Conservation (phyloP, 2,888 invertebrate species). For the Fragum fragum region DNA sequence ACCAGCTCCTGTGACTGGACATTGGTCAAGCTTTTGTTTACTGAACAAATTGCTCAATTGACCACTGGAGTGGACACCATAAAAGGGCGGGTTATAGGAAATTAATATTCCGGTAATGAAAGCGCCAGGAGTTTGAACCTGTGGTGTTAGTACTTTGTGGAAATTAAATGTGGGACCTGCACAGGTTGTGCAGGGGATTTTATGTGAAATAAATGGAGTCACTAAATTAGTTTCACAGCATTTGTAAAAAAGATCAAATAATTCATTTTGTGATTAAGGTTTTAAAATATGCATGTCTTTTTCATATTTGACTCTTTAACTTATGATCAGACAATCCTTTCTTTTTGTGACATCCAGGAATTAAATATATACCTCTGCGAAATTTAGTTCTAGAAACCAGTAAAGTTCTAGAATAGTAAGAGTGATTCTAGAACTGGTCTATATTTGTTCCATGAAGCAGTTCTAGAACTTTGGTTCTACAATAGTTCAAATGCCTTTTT, state of each 20-base stretch:
- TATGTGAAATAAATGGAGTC: conserved; percentile 26
- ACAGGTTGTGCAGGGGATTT: background rate
- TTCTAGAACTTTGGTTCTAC: no score
- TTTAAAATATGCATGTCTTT: background rate
- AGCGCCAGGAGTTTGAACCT: conserved; percentile 13
- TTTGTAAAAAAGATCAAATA: conserved; percentile 12
- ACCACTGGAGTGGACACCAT: conserved; percentile 15
- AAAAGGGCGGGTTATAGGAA: conserved; percentile 24
- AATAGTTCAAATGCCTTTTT: no score
- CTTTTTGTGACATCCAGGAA: no score
- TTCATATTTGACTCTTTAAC: no score
- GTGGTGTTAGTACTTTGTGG: conserved; percentile 14
- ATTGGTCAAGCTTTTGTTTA: conserved; percentile 12
- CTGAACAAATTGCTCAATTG: conserved; percentile 27
- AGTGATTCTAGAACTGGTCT: no score
- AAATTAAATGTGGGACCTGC: conserved; percentile 6
- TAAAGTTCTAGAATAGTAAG: no score
- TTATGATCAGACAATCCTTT: no score
- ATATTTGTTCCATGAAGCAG: no score
- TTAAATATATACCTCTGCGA: no score
- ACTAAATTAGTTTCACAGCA: conserved; percentile 23
- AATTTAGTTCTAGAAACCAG: no score
- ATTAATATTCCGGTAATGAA: conserved; percentile 24
- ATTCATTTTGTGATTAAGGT: conserved; percentile 3
- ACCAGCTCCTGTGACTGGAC: background rate